Evolutionary conservation across 2,797 vertebrate genomes (phyloP).

Genomic region (Paratrypauchen microcephalus): DNA sequence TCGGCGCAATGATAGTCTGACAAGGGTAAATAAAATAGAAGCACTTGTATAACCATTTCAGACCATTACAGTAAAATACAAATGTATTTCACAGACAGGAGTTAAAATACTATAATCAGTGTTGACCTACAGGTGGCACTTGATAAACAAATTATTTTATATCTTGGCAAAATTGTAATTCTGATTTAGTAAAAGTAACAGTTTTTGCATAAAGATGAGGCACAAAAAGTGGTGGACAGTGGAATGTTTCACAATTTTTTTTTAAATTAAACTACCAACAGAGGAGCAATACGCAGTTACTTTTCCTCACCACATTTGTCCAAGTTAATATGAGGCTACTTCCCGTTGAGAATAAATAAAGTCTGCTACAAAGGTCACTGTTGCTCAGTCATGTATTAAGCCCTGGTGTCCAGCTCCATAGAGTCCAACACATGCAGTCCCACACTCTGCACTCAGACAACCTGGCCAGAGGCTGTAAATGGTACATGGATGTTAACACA

Average conservation of each 20-base stretch:
- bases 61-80: constrained; percentile 82
- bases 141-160: constrained; percentile 32
- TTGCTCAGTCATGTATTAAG: constrained; percentile 68
- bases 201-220: constrained; percentile 45
- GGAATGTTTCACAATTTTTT: constrained; percentile 11
- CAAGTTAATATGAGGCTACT: constrained; percentile 60
- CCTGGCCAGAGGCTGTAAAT: constrained; percentile 86
- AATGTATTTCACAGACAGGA: constrained; percentile 53
- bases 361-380: constrained; percentile 60
- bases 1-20: constrained; percentile 98
- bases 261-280: constrained; percentile 1
- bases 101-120: constrained; percentile 60
- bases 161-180: constrained; percentile 11
- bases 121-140: constrained; percentile 53
- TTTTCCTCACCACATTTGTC: constrained; percentile 53
- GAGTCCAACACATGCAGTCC: constrained; percentile 56
- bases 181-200: constrained; percentile 33
- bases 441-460: constrained; percentile 70
- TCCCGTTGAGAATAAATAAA: constrained; percentile 72
- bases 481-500: constrained; percentile 72
- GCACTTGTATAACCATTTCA: constrained; percentile 72
- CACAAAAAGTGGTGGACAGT: constrained; percentile 2
- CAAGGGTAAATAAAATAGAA: constrained; percentile 85
- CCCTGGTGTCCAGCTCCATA: constrained; percentile 70
- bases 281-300: constrained; percentile 8